phyloP scores from a whole-genome alignment of 2,113 vertebrate species.

The Odocoileus virginianus region DNA sequence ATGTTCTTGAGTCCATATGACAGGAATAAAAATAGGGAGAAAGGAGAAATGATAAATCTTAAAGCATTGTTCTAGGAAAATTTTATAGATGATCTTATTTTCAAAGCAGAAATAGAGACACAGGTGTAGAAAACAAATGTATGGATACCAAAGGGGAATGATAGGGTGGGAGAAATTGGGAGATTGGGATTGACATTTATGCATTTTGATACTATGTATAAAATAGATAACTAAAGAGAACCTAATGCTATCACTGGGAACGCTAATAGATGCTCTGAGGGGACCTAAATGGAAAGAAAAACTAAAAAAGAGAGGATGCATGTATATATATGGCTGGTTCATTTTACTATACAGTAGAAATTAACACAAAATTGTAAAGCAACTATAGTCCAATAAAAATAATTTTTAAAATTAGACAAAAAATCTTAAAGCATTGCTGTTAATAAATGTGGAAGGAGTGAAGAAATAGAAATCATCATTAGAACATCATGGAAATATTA shows the following conservation, averaged over 20 bases:
- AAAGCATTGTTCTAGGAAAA: background rate
- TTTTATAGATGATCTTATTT: too few relatives aligned
- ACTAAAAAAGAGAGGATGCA: background rate
- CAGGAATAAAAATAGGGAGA: background rate
- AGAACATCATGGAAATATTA: background rate
- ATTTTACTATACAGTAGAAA: background rate
- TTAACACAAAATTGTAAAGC: background rate
- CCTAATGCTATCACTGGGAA: background rate
- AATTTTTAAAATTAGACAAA: background rate
- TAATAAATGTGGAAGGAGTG: background rate
- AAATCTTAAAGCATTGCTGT: background rate
- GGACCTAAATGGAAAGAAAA: background rate
- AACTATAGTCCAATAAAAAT: background rate
- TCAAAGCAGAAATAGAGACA: too few relatives aligned
- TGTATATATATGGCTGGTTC: background rate
- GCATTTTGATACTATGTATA: background rate
- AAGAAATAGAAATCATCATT: background rate
- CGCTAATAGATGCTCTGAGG: background rate
- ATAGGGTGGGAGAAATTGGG: background rate
- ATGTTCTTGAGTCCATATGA: background rate
- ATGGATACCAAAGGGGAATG: background rate
- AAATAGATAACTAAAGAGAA: background rate
- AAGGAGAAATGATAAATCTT: background rate
- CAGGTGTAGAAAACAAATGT: background rate
- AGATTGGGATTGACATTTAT: background rate